These are phyloP conservation scores for Paratrypauchen microcephalus DNA, from an alignment of 2,797 vertebrate genomes.

Conservation along the genomic window DNA sequence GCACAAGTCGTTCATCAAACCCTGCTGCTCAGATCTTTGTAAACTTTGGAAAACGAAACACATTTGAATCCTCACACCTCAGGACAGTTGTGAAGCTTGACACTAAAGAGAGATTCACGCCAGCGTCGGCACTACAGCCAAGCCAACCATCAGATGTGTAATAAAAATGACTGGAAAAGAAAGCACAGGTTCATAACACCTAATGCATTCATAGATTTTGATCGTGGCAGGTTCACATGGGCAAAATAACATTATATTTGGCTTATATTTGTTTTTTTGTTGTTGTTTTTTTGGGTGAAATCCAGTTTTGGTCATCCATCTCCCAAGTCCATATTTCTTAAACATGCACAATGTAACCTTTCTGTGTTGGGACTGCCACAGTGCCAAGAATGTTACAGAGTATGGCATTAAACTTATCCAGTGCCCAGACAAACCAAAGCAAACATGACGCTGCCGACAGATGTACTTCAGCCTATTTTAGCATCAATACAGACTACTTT, in stretches of 20 bases:
- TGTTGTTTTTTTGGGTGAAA: slow-evolving; percentile 13
- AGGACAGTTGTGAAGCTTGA: slow-evolving; percentile 24
- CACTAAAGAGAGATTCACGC: slow-evolving; percentile 42
- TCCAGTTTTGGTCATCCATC: slow-evolving; percentile 13
- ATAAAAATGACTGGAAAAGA: slow-evolving; percentile 40
- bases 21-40: slow-evolving; percentile 48
- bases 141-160: slow-evolving; percentile 37
- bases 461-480: too few relatives aligned
- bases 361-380: too few relatives aligned
- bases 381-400: too few relatives aligned
- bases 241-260: slow-evolving; percentile 30
- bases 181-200: slow-evolving; percentile 29
- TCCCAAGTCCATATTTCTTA: slow-evolving; percentile 4
- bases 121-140: slow-evolving; percentile 26
- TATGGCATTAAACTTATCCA: too few relatives aligned
- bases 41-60: slow-evolving; percentile 50
- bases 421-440: too few relatives aligned
- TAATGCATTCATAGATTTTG: slow-evolving; percentile 27
- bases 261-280: slow-evolving; percentile 3
- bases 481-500: too few relatives aligned
- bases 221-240: slow-evolving; percentile 28
- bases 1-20: slow-evolving; percentile 55
- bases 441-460: too few relatives aligned
- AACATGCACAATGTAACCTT: slow-evolving; percentile 1
- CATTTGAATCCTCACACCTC: slow-evolving; percentile 41